A percentile compares a stretch with the other conserved stretches of the same genome.
These are phyloP conservation scores for Aphrocallistes beatrix DNA, from an alignment of 37 sponge, comb jelly and placozoan genomes.

Conservation along the genomic window DNA sequence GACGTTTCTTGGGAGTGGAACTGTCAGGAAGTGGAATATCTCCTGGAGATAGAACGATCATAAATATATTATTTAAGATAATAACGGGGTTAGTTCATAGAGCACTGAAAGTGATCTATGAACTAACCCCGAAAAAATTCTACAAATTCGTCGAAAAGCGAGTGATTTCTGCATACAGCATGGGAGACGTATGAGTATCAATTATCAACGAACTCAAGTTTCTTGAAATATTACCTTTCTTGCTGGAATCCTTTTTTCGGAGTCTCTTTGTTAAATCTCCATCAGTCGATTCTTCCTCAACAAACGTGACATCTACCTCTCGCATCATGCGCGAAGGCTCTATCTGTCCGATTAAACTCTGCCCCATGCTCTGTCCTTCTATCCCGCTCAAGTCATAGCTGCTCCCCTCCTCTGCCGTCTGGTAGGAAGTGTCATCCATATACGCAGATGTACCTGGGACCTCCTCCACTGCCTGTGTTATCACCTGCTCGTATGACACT, in stretches of 20 bases:
- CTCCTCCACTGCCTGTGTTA: background rate
- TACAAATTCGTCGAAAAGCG: too few relatives aligned
- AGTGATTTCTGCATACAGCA: too few relatives aligned
- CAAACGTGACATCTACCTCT: background rate
- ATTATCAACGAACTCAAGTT: too few relatives aligned
- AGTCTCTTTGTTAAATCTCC: background rate
- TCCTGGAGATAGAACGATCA: too few relatives aligned
- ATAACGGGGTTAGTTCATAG: too few relatives aligned
- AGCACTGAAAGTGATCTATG: too few relatives aligned
- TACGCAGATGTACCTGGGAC: background rate
- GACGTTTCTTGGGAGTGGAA: background rate
- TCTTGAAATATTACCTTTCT: too few relatives aligned
- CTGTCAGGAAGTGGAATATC: background rate
- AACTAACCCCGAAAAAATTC: too few relatives aligned
- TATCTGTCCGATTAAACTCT: background rate
- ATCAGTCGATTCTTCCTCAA: background rate
- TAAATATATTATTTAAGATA: too few relatives aligned
- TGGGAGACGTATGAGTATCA: too few relatives aligned
- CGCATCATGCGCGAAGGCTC: background rate
- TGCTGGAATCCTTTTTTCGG: background rate
- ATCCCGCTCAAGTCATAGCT: background rate
- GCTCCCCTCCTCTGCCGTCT: background rate
- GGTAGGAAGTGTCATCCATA: background rate
- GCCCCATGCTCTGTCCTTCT: background rate
- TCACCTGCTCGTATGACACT: slow-evolving; percentile 4